Evolutionary conservation across 2,888 invertebrate genomes (phyloP).

Genomic region (Eupithecia subfuscata): DNA sequence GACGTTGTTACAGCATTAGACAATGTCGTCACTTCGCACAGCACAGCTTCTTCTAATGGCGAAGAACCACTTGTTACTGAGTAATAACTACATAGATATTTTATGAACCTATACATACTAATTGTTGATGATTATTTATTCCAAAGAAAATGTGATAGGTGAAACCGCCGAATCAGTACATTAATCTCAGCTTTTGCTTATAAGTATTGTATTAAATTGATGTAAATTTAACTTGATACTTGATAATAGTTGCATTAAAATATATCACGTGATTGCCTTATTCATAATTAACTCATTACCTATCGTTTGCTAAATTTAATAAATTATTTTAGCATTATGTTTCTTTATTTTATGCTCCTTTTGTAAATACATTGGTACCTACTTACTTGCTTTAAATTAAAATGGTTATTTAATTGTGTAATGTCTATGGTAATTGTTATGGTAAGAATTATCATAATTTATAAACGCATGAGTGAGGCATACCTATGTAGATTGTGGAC

Average conservation of each 20-base stretch:
- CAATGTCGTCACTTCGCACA: slow-evolving; percentile 45
- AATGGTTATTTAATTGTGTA: not conserved
- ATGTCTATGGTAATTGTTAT: not conserved
- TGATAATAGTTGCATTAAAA: slow-evolving; percentile 75
- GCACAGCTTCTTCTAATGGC: slow-evolving; percentile 47
- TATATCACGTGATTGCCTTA: slow-evolving; percentile 81
- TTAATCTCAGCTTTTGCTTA: slow-evolving; percentile 80
- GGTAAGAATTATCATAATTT: not conserved
- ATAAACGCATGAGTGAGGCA: not conserved
- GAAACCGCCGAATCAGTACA: slow-evolving; percentile 71
- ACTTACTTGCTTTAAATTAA: not conserved
- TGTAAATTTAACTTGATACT: slow-evolving; percentile 67
- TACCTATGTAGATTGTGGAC: not conserved
- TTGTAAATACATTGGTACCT: not conserved
- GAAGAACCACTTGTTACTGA: slow-evolving; percentile 53
- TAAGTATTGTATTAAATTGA: slow-evolving; percentile 63
- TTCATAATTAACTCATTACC: slow-evolving; percentile 74
- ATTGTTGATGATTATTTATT: slow-evolving; percentile 55
- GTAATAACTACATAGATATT: slow-evolving; percentile 44
- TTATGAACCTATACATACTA: slow-evolving; percentile 46
- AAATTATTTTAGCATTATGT: slow-evolving; percentile 78
- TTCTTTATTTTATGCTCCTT: slow-evolving; percentile 47
- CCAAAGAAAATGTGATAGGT: slow-evolving; percentile 82
- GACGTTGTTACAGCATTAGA: slow-evolving; percentile 49
- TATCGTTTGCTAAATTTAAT: slow-evolving; percentile 77